These are phyloP conservation scores for Electrona antarctica DNA, from an alignment of 2,113 vertebrate species.

Conservation along the genomic window DNA sequence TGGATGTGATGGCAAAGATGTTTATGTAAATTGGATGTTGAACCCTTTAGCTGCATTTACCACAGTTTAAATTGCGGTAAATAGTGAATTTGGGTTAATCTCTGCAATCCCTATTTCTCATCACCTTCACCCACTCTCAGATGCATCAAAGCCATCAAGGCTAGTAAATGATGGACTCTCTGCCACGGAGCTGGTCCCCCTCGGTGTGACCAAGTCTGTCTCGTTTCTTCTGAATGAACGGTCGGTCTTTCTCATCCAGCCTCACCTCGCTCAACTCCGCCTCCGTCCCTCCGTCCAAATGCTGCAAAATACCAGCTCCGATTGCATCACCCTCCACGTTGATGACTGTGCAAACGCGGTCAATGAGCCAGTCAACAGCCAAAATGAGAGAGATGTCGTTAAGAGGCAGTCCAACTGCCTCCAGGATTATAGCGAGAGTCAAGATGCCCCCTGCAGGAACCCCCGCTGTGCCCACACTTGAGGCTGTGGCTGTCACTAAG, in stretches of 20 bases:
- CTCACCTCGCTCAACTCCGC: slow-evolving; percentile 71
- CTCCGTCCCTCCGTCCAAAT: slow-evolving; percentile 69
- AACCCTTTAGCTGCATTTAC: no score
- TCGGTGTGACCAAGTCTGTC: neutral
- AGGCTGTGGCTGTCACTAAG: slow-evolving; percentile 89
- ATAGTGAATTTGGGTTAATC: no score
- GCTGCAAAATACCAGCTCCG: slow-evolving; percentile 86
- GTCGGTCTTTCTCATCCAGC: slow-evolving; percentile 57
- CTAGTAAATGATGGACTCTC: neutral
- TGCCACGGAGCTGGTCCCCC: accelerated
- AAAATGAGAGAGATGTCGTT: slow-evolving; percentile 87
- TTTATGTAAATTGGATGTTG: neutral
- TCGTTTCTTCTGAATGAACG: slow-evolving; percentile 72
- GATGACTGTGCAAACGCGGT: slow-evolving; percentile 87
- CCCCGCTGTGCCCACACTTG: slow-evolving; percentile 90
- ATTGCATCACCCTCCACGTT: slow-evolving; percentile 91
- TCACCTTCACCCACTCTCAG: neutral
- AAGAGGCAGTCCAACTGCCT: slow-evolving; percentile 85
- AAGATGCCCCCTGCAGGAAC: slow-evolving; percentile 89
- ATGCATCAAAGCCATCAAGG: slow-evolving; percentile 4
- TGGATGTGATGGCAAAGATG: neutral
- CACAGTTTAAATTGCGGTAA: no score
- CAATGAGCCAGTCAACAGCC: slow-evolving; percentile 92
- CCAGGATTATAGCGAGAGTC: slow-evolving; percentile 90
- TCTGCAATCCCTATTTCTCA: no score